Evolutionary conservation across 2,888 invertebrate genomes (phyloP).

Genomic region (Lasius platythorax): DNA sequence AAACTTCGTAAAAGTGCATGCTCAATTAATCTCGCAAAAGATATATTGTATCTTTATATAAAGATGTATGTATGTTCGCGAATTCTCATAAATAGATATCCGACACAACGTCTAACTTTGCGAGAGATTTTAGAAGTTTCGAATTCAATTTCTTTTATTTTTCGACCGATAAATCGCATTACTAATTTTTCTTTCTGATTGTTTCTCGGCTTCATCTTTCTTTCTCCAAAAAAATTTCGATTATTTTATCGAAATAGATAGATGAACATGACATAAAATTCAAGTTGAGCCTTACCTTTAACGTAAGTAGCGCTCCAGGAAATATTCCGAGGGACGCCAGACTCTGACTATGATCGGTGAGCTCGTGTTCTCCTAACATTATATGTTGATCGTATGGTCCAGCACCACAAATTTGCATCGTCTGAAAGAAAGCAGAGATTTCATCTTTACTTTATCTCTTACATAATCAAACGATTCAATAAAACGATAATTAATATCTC

Average conservation of each 20-base stretch:
- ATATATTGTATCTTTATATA: background rate
- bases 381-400: slow-evolving; percentile 83
- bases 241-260: background rate
- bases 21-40: background rate
- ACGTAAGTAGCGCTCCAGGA: slow-evolving; percentile 81
- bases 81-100: background rate
- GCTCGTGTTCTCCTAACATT: slow-evolving; percentile 82
- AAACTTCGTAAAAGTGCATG: background rate
- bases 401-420: slow-evolving; percentile 83
- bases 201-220: background rate
- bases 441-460: background rate
- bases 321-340: slow-evolving; percentile 82
- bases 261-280: background rate
- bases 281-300: slow-evolving; percentile 79
- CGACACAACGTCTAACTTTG: background rate
- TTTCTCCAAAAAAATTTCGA: background rate
- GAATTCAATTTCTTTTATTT: background rate
- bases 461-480: background rate
- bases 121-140: background rate
- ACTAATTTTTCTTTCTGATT: background rate
- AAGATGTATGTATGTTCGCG: background rate
- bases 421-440: slow-evolving; percentile 68
- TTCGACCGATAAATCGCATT: background rate
- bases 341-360: slow-evolving; percentile 82
- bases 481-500: background rate